phyloP scores from a whole-genome alignment of 1,140 invertebrate species.

The Myzus persicae region DNA sequence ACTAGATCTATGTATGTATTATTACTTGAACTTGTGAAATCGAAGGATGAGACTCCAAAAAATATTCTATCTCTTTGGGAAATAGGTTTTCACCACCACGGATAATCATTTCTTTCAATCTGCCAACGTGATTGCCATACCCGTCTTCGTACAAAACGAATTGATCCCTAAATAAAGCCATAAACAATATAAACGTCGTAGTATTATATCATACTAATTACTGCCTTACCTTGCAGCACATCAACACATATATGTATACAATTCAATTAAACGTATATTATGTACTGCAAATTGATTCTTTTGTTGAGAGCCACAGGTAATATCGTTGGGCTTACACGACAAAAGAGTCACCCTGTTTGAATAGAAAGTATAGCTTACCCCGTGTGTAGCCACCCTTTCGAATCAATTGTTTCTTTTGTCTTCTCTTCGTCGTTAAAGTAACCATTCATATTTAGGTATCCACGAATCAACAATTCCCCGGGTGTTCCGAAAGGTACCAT shows the following conservation, averaged over 20 bases:
- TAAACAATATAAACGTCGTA: background rate
- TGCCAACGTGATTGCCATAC: slow-evolving; percentile 80
- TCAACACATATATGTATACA: background rate
- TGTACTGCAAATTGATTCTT: background rate
- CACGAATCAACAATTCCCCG: slow-evolving; percentile 85
- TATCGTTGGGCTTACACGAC: background rate
- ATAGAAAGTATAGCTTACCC: slow-evolving; percentile 71
- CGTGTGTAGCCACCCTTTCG: slow-evolving; percentile 85
- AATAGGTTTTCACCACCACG: slow-evolving; percentile 92
- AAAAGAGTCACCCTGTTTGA: background rate
- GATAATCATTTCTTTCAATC: slow-evolving; percentile 90
- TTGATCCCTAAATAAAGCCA: slow-evolving; percentile 73
- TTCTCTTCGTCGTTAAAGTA: slow-evolving; percentile 87
- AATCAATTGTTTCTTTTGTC: slow-evolving; percentile 76
- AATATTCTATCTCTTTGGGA: slow-evolving; percentile 87
- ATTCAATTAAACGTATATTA: background rate
- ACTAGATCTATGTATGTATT: too few relatives aligned
- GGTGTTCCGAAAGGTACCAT: slow-evolving; percentile 77
- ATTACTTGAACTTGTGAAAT: slow-evolving; percentile 78
- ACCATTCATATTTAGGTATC: slow-evolving; percentile 82
- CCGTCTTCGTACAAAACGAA: slow-evolving; percentile 79
- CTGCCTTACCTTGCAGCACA: too few relatives aligned
- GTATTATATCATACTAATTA: background rate
- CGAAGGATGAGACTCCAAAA: slow-evolving; percentile 78
- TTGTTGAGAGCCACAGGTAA: background rate